Conservation (phyloP, 2,797 vertebrate species). For the Leptatherina wallacei region DNA sequence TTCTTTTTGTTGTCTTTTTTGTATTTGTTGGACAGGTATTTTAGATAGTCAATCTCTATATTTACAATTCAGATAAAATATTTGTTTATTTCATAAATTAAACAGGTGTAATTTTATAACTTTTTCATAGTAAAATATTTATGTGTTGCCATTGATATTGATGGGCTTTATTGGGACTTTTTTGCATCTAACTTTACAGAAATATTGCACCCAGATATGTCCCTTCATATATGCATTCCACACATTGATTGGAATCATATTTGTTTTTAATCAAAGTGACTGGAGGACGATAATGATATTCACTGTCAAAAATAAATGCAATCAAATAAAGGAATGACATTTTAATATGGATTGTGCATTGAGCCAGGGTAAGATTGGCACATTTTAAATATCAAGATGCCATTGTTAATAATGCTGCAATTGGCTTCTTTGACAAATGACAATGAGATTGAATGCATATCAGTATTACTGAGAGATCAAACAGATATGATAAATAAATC, state of each 20-base stretch:
- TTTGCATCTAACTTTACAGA: constrained; percentile 38
- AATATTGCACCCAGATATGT: constrained; percentile 42
- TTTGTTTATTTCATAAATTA: constrained; percentile 5
- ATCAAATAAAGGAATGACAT: constrained; percentile 82
- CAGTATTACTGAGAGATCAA: constrained; percentile 72
- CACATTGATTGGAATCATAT: constrained; percentile 77
- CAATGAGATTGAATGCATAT: constrained; percentile 78
- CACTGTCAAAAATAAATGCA: constrained; percentile 80
- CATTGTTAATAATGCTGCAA: constrained; percentile 77
- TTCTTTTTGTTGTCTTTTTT: background rate
- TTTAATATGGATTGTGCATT: constrained; percentile 82
- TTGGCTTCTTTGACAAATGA: constrained; percentile 78
- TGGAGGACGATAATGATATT: constrained; percentile 75
- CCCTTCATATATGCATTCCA: constrained; percentile 69
- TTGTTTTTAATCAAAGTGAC: constrained; percentile 83
- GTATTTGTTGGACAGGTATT: constrained; percentile 12
- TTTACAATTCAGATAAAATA: constrained; percentile 7
- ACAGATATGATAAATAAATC: constrained; percentile 77
- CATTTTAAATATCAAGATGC: constrained; percentile 83
- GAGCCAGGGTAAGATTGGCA: constrained; percentile 80
- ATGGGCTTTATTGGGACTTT: constrained; percentile 43
- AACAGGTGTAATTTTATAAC: constrained; percentile 13
- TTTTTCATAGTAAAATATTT: background rate
- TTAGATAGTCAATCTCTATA: constrained; percentile 22
- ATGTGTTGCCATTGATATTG: constrained; percentile 18